A percentile compares a stretch with the other conserved stretches of the same genome.
Evolutionary conservation across 2,113 vertebrate species (phyloP).

Genomic region (Megaceryle maxima): DNA sequence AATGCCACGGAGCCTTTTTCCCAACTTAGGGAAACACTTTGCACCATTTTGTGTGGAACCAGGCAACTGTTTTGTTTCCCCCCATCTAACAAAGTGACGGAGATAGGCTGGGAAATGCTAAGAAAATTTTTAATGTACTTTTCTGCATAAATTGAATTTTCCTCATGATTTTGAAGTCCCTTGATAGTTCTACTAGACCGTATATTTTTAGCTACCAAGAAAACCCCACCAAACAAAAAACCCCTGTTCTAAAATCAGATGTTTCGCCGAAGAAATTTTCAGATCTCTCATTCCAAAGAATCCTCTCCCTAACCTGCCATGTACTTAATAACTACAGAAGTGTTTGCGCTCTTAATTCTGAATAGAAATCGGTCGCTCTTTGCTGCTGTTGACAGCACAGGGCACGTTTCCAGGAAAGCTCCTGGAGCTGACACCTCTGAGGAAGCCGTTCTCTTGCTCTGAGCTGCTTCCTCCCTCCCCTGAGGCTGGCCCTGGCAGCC

Average conservation of each 20-base stretch:
- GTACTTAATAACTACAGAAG: not conserved
- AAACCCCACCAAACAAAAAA: no score
- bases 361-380: not conserved
- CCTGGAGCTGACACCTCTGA: not conserved
- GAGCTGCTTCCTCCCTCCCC: not conserved
- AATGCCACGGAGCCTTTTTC: not conserved
- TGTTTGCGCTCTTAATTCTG: not conserved
- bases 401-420: not conserved
- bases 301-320: not conserved
- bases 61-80: not conserved
- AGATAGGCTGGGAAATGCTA: not conserved
- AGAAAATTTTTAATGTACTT: not conserved
- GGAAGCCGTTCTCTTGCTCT: not conserved
- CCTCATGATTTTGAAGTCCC: not conserved
- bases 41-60: not conserved
- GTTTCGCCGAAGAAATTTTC: not conserved
- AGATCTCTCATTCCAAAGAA: not conserved
- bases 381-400: not conserved
- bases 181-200: not conserved
- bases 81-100: not conserved
- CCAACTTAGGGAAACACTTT: not conserved
- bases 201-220: not conserved
- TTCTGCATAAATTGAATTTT: not conserved
- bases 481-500: not conserved
- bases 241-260: not conserved